Percentiles rank a stretch among this genome's conserved stretches.
Evolutionary conservation across 2,797 vertebrate genomes (phyloP).

Genomic region (Pseudopleuronectes americanus): DNA sequence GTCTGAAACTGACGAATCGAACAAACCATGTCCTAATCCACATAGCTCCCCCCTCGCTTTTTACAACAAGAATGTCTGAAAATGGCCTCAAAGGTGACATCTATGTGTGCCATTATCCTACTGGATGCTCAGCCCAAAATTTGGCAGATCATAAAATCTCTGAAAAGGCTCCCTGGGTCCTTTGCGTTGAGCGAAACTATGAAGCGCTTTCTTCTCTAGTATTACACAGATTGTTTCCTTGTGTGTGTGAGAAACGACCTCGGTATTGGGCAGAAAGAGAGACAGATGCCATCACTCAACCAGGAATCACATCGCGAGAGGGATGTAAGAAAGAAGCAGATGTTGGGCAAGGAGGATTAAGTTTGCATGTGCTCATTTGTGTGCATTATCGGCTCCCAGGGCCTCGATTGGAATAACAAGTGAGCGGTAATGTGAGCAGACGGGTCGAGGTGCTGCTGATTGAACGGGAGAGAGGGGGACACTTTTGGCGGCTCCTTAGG

Average conservation of each 20-base stretch:
- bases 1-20: slow-evolving; percentile 32
- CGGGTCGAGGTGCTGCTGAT: slow-evolving; percentile 24
- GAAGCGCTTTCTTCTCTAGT: slow-evolving; percentile 46
- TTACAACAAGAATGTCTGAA: slow-evolving; percentile 26
- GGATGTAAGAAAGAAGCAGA: slow-evolving; percentile 52
- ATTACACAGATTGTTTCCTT: slow-evolving; percentile 32
- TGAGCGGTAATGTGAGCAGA: slow-evolving; percentile 32
- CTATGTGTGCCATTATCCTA: slow-evolving; percentile 30
- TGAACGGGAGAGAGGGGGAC: neutral
- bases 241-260: slow-evolving; percentile 29
- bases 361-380: slow-evolving; percentile 35
- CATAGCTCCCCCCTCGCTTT: slow-evolving; percentile 12
- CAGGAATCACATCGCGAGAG: slow-evolving; percentile 39
- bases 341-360: slow-evolving; percentile 48
- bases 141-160: slow-evolving; percentile 43
- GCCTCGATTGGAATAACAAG: slow-evolving; percentile 49
- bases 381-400: slow-evolving; percentile 36
- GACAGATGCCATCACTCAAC: slow-evolving; percentile 44
- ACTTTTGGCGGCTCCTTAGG: slow-evolving; percentile 18
- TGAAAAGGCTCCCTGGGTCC: slow-evolving; percentile 46
- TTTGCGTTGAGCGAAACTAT: slow-evolving; percentile 28
- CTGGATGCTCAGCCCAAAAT: slow-evolving; percentile 55
- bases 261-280: slow-evolving; percentile 32
- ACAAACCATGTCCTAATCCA: slow-evolving; percentile 26
- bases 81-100: too few species aligned